A percentile compares a stretch with the other conserved stretches of the same genome.
Conservation (phyloP, 2,888 invertebrate species). For the Drosophila picticornis region DNA sequence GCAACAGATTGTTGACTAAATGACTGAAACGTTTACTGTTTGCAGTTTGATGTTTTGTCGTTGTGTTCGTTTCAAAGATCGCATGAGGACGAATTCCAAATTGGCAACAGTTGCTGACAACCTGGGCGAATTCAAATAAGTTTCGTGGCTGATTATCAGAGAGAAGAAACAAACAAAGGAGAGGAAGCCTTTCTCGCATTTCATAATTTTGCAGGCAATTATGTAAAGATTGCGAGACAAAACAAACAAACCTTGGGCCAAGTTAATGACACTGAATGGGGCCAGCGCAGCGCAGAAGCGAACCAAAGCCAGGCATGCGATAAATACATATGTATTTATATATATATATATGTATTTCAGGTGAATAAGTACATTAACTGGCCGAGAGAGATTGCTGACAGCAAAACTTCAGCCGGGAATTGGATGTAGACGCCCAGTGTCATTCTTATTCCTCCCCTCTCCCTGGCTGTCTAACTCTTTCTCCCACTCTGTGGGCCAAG, state of each 20-base stretch:
- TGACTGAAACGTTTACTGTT: constrained; percentile 68
- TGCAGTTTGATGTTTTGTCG: constrained; percentile 35
- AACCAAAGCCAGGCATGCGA: constrained; percentile 29
- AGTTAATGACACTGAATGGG: constrained; percentile 82
- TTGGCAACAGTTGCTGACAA: constrained; percentile 52
- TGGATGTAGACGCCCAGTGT: constrained; percentile 45
- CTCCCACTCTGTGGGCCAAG: constrained; percentile 16
- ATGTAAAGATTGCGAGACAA: constrained; percentile 69
- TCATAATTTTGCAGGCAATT: constrained; percentile 73
- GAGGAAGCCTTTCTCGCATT: constrained; percentile 49
- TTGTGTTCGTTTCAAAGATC: constrained; percentile 18
- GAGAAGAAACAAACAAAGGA: constrained; percentile 9
- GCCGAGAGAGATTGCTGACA: constrained; percentile 68
- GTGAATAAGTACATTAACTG: constrained; percentile 53
- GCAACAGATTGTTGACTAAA: constrained; percentile 80
- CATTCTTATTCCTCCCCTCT: constrained; percentile 37
- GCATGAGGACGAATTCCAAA: constrained; percentile 20
- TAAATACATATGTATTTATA: background rate
- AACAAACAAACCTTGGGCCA: constrained; percentile 74
- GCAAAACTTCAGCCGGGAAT: constrained; percentile 60
- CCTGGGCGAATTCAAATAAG: constrained; percentile 57
- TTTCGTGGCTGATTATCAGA: constrained; percentile 39
- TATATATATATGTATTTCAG: constrained; percentile 6
- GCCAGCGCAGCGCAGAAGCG: constrained; percentile 53
- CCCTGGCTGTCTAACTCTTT: background rate